Evolutionary conservation across 30 jellyfish, hydroid and myxozoan genomes (phyloP).

Genomic region (Sanderia malayensis): DNA sequence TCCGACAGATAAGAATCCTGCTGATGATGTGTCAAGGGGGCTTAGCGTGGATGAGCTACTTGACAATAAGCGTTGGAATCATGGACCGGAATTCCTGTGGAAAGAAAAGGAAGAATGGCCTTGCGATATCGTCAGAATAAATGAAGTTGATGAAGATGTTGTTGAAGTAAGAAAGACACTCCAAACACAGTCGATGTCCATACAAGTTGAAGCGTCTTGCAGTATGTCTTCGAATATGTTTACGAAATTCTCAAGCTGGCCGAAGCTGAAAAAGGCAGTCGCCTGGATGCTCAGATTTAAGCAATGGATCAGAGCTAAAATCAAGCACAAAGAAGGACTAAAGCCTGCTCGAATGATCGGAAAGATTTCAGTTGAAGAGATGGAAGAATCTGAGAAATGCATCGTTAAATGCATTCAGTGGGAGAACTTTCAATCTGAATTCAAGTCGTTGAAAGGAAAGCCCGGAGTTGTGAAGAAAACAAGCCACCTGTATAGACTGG

Average conservation of each 20-base stretch:
- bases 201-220: not conserved
- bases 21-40: not conserved
- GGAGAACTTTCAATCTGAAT: not conserved
- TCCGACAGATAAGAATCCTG: not conserved
- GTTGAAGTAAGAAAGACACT: not conserved
- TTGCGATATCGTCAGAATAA: not conserved
- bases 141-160: not conserved
- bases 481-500: not conserved
- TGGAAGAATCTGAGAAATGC: not conserved
- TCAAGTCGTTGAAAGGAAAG: constrained; percentile 1
- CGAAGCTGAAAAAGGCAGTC: not conserved
- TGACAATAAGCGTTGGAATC: not conserved
- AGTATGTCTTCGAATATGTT: not conserved
- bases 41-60: not conserved
- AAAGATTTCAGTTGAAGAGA: not conserved
- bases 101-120: constrained; percentile 1
- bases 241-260: not conserved
- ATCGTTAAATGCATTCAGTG: not conserved
- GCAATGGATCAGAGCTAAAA: not conserved
- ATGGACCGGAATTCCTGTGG: constrained; percentile 1
- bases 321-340: not conserved
- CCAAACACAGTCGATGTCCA: constrained; percentile 2
- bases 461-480: not conserved
- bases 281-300: not conserved
- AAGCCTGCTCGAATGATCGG: not conserved